Percentiles rank a stretch among this genome's conserved stretches.
Conservation (phyloP, 2,888 invertebrate species). For the Achlya flavicornis region DNA sequence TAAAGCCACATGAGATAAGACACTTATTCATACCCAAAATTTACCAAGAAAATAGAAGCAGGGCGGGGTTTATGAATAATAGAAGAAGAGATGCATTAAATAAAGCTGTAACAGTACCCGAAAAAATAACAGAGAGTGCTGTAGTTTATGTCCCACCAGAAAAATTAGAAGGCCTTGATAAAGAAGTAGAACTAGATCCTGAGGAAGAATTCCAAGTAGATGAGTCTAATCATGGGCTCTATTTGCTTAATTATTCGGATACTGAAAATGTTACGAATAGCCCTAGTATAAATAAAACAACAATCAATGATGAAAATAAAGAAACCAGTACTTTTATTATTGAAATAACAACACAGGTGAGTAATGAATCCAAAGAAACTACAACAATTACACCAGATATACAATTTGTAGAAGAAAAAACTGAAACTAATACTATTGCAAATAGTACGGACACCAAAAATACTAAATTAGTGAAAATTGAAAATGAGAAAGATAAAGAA, state of each 20-base stretch:
- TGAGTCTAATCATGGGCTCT: conserved; percentile 80
- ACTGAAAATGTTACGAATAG: conserved; percentile 69
- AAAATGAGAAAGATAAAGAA: conserved; percentile 69
- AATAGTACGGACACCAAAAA: conserved; percentile 66
- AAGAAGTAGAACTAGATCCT: conserved; percentile 75
- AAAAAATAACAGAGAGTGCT: conserved; percentile 62
- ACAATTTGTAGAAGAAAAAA: conserved; percentile 54
- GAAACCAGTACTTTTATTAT: conserved; percentile 42
- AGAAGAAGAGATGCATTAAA: conserved; percentile 60
- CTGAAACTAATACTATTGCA: conserved; percentile 60
- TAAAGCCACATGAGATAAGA: conserved; percentile 76
- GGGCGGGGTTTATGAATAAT: conserved; percentile 72
- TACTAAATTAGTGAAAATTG: conserved; percentile 58
- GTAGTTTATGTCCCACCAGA: conserved; percentile 77
- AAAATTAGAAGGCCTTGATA: conserved; percentile 72
- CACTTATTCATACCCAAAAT: conserved; percentile 73
- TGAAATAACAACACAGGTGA: conserved; percentile 43
- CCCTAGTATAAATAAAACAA: conserved; percentile 54
- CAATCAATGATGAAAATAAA: conserved; percentile 47
- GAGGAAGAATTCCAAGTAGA: conserved; percentile 83
- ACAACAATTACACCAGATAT: conserved; percentile 40
- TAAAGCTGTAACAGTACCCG: conserved; percentile 54
- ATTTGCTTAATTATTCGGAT: conserved; percentile 79
- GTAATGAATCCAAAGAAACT: conserved; percentile 40
- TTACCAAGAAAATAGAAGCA: conserved; percentile 68